A percentile compares a stretch with the other conserved stretches of the same genome.
Evolutionary conservation across 2,797 vertebrate genomes (phyloP).

Genomic region (Pteropus rufus): DNA sequence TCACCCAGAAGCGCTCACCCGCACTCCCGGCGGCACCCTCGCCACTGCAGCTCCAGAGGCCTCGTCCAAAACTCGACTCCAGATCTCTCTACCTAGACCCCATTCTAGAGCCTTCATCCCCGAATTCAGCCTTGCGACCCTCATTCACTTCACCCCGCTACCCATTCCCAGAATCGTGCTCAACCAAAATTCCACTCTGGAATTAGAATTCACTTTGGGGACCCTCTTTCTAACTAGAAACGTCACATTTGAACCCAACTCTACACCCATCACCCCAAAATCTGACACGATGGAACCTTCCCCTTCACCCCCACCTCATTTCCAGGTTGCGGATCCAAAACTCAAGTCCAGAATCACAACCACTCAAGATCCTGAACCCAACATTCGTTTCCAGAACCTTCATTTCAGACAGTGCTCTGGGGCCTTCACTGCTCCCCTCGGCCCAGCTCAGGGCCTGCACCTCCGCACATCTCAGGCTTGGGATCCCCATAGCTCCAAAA

Average conservation of each 20-base stretch:
- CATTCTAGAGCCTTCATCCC: not conserved
- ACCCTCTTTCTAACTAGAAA: not conserved
- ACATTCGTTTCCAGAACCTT: not conserved
- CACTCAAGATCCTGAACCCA: not conserved
- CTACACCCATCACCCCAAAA: not conserved
- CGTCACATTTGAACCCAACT: not conserved
- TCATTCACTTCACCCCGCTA: not conserved
- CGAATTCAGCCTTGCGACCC: not conserved
- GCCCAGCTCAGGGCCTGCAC: not conserved
- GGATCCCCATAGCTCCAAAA: not conserved
- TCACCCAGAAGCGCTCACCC: too few relatives aligned
- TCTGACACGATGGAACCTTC: not conserved
- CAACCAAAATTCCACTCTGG: not conserved
- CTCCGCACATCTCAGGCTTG: rapidly evolving
- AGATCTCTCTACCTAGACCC: not conserved
- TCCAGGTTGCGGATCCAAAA: not conserved
- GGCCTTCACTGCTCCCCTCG: not conserved
- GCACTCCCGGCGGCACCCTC: too few relatives aligned
- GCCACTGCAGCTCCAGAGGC: not conserved
- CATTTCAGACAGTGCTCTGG: not conserved
- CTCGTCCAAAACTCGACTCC: not conserved
- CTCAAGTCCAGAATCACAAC: not conserved
- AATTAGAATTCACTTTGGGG: not conserved
- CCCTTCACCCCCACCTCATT: not conserved
- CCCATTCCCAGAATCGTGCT: not conserved